Base-by-base conservation (phyloP, 64 coral and sea anemone genomes). In the Platygyra sinensis region DNA sequence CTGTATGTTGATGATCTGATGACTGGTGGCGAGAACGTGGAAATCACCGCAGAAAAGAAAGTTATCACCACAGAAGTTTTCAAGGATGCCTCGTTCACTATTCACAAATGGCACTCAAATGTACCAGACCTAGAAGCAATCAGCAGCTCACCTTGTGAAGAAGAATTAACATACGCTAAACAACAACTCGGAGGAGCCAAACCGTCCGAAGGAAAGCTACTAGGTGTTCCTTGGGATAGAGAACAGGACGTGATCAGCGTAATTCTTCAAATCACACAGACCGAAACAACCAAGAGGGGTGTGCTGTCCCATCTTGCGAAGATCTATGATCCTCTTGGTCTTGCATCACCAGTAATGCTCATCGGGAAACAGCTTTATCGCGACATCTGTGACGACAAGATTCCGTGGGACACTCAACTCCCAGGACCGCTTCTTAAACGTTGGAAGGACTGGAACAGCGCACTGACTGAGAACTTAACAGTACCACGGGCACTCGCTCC, bases 81-180 rank as follows among this genome's bases (percentile, higher is more conserved):
- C 55, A 38, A 88, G 30, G 84, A 93, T 25, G 86, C 92, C 30
- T 54, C 77, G 11, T 89, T 93, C 72, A 73, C 74, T 22, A 29
- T 93, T 59, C 86, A 93, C 78, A 93, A 93, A 60, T 93, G 92
- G 86, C 86, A 93, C 75, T 94, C 92, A 25, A 94, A 94, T 60
- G 79, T 38, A 72, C 42, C 42, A 46, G 42, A 94, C 55, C 87
- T 89, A 32, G 92, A 94, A 78, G 22, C 46, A 50, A 11, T 29
- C 24, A 73, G 49, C 8, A 15, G 11, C 20, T 52, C 46, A 25
- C 11, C 39, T 2, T 52, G 17, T 3, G 75, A 78, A 78, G 88
- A 90, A 78, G 88, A 90, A 18, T 78, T 90, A 71, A 65, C 88
- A 16, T 80, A 80, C 63, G 76, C 88, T 54, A 89, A 89, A 90